Evolutionary conservation across 2,888 invertebrate genomes (phyloP), one percentile per base, ranked within the genome.

Genomic region (Physocephala rufipes): DNA sequence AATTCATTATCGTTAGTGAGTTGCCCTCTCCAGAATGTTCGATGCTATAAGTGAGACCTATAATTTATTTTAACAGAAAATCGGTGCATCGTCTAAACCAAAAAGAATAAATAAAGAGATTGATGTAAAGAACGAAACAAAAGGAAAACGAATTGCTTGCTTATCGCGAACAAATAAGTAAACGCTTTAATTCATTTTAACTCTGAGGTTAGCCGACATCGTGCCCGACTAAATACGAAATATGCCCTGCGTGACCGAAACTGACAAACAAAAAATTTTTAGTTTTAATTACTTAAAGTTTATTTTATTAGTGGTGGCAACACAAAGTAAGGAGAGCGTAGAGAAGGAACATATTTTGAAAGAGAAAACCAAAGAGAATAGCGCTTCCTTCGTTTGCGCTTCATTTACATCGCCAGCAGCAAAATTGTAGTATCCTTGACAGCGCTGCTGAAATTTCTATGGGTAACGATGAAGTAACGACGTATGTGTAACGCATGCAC

Each of bases 221-320:
- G n/a, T n/a, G 53, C 2, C 21, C 21, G 53, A 53, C 19, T 21
- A 21, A 21, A 19, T 13, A 9, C 36, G 36, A 9, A 36, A 4
- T 36, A 36, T n/a, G n/a, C n/a, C n/a, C n/a, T n/a, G n/a, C n/a
- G n/a, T n/a, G n/a, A n/a, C n/a, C 7, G 21, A 53, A 21, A 12
- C 53, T 9, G 3, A 21, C 9, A 28, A 58, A 28, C 28, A 58
- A 58, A 16, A 24, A 21, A 28, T 3, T 9, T 24, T 58, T 28
- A 24, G 58, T 28, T 58, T 58, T 58, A 58, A 58, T 58, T 58
- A 58, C 58, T 58, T 58, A 3, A 28, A 58, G 28, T 58, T 58
- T 58, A 58, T 58, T 58, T 58, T 26, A n/a, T n/a, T n/a, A n/a
- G n/a, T n/a, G 26, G 16, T 21, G 49, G 49, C 16, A 49, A 21